Conservation (phyloP, 1,140 invertebrate genomes). For the Polyergus mexicanus region DNA sequence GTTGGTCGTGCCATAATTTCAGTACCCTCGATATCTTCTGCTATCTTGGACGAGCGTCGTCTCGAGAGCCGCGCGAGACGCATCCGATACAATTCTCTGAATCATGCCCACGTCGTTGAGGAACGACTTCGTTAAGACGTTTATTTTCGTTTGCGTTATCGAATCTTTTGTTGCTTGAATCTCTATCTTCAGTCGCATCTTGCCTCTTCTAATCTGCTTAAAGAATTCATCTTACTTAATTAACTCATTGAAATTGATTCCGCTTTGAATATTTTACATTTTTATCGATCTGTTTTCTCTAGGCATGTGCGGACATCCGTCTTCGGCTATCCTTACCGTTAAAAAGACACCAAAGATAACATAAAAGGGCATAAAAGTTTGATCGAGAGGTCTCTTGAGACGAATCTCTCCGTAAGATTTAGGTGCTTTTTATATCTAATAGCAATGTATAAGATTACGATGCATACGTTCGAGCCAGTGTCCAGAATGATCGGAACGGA, state of each 20-base stretch:
- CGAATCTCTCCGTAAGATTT: not conserved
- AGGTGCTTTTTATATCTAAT: not conserved
- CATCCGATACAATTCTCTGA: conserved; percentile 64
- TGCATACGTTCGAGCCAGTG: not conserved
- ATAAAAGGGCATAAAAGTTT: conserved; percentile 21
- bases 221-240: not conserved
- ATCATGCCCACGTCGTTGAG: not conserved
- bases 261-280: not conserved
- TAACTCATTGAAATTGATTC: conserved; percentile 19
- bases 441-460: not conserved
- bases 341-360: not conserved
- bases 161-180: not conserved
- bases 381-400: not conserved
- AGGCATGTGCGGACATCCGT: not conserved
- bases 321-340: not conserved
- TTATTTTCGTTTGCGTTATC: not conserved
- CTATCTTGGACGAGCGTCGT: conserved; percentile 46
- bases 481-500: conserved; percentile 34
- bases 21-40: conserved; percentile 64
- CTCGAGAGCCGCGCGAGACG: conserved; percentile 31
- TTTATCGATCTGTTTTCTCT: not conserved
- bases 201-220: not conserved
- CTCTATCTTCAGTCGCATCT: not conserved
- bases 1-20: conserved; percentile 68
- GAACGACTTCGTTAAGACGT: conserved; percentile 14